Base-by-base conservation (phyloP, 2,888 invertebrate genomes). In the Conus canariensis region DNA sequence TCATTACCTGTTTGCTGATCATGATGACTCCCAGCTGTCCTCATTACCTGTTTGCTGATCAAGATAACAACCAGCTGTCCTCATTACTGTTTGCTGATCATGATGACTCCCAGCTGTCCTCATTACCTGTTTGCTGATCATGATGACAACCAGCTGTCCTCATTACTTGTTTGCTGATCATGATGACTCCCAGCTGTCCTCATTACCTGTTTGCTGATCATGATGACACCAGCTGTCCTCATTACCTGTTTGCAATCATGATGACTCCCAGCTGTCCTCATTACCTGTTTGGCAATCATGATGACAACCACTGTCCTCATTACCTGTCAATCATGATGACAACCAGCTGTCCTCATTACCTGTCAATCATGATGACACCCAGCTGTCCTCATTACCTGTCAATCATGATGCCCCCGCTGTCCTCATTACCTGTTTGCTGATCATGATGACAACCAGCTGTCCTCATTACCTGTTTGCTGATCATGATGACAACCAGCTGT, bases 281-380 rank as follows among this genome's bases (percentile, higher is more conserved):
- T 30, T 30, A 30, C 30, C 30, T 30, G 30, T 30, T 30, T 30
- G 1, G 1, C 2, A 2, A 30, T 30, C 30, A 30, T 97, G 30
- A 2, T 30, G 30, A 30, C 30, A 1, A 1, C 30, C 30, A 30
- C 30, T 30, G 30, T 30, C 30, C 30, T 70, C 70, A 14, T 70
- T 19, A 70, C 19, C 70, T 19, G 14, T 7, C 2, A 2, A 30
- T 30, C 30, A 30, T 30, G 30, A 30, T 30, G 30, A 30, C 30
- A 1, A 2, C 22, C 70, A 19, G 30, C 22, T n/a, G 9, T 8
- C 30, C 30, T 30, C 30, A 30, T 30, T 30, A 30, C 30, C 30
- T 30, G 30, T 5, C 22, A 2, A n/a, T 74, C 70, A n/a, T 74
- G 70, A 74, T n/a, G n/a, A n/a, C 22, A 1, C n/a, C 70, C 70